These are phyloP conservation scores for Eulithis testata DNA, from an alignment of 2,888 invertebrate genomes.

Conservation along the genomic window DNA sequence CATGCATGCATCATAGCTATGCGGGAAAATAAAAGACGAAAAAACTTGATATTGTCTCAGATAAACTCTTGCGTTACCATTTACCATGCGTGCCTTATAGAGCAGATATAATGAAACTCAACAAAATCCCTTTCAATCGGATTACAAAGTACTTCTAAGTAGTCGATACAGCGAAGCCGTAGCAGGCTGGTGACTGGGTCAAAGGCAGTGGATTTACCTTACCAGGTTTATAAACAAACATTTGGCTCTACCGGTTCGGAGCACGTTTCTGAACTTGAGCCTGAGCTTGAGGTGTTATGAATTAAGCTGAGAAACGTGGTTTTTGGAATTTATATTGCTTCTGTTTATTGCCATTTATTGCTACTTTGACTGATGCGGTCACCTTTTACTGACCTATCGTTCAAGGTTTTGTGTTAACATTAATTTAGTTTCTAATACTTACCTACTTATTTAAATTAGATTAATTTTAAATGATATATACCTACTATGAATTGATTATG, in stretches of 20 bases:
- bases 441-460: no score
- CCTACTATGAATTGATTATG: no score
- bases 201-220: slow-evolving; percentile 56
- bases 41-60: slow-evolving; percentile 11
- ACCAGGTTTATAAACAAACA: slow-evolving; percentile 38
- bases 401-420: slow-evolving; percentile 1
- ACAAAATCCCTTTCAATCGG: slow-evolving; percentile 56
- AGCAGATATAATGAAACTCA: slow-evolving; percentile 40
- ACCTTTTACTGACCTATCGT: not conserved
- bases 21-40: slow-evolving; percentile 11
- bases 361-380: slow-evolving; percentile 3
- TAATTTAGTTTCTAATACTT: no score
- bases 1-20: slow-evolving; percentile 30
- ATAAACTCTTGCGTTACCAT: slow-evolving; percentile 17
- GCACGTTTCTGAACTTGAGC: slow-evolving; percentile 25
- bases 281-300: slow-evolving; percentile 6
- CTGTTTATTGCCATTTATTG: slow-evolving; percentile 11
- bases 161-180: slow-evolving; percentile 59
- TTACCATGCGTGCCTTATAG: slow-evolving; percentile 37
- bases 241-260: slow-evolving; percentile 25
- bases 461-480: no score
- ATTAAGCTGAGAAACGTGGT: slow-evolving; percentile 24
- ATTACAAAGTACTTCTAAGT: slow-evolving; percentile 51
- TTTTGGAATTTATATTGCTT: slow-evolving; percentile 16
- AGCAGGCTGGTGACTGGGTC: slow-evolving; percentile 56